Evolutionary conservation across 2,113 vertebrate genomes (phyloP).

Genomic region (Heptranchias perlo): DNA sequence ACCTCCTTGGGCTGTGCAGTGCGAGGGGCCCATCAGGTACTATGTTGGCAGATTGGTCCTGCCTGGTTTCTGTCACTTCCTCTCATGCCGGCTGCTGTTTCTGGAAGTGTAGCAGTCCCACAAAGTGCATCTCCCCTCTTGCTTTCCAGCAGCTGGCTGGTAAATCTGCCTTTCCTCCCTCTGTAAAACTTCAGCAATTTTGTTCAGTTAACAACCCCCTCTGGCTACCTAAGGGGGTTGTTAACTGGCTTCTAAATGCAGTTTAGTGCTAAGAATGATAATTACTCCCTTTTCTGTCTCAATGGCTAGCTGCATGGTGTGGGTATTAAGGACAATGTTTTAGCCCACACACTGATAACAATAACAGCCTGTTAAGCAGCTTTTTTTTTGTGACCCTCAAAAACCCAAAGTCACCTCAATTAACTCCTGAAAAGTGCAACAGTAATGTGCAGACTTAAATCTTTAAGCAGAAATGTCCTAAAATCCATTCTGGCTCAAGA

Average conservation of each 20-base stretch:
- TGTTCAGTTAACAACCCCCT: too few species aligned
- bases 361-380: not conserved
- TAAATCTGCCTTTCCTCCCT: not conserved
- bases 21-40: not conserved
- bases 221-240: too few species aligned
- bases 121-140: not conserved
- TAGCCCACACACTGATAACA: not conserved
- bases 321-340: not conserved
- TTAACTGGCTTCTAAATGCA: not conserved
- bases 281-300: not conserved
- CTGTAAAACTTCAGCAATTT: not conserved
- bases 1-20: not conserved
- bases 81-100: not conserved
- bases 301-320: not conserved
- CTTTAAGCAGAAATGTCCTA: not conserved
- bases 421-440: not conserved
- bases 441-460: not conserved
- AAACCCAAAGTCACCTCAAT: not conserved
- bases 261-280: not conserved
- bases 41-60: not conserved
- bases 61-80: not conserved
- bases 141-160: not conserved
- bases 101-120: not conserved
- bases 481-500: not conserved
- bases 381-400: too few species aligned